phyloP scores from a whole-genome alignment of 37 sponge, comb jelly and placozoan genomes.

The Halichondria panicea region DNA sequence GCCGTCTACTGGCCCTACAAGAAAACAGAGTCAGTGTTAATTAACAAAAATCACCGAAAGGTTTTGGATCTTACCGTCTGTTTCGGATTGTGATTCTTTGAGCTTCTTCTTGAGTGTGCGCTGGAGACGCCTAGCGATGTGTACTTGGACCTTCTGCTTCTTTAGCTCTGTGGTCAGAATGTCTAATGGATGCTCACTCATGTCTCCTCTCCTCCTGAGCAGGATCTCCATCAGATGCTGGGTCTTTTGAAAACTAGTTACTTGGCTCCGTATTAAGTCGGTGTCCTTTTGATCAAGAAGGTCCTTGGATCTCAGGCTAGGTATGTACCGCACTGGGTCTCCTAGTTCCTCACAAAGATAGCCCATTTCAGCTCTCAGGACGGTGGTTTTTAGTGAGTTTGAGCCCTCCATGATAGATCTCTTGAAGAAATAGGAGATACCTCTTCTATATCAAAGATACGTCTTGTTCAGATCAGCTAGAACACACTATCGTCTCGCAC shows the following conservation, averaged over 20 bases:
- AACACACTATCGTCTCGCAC: too few species aligned
- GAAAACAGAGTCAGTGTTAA: too few species aligned
- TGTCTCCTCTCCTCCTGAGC: neutral
- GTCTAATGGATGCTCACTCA: slow-evolving; percentile 39
- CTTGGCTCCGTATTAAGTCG: slow-evolving; percentile 37
- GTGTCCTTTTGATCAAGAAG: slow-evolving; percentile 22
- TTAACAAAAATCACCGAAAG: too few species aligned
- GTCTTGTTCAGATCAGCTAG: too few species aligned
- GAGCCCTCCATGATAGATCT: too few species aligned
- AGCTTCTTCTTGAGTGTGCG: slow-evolving; percentile 24
- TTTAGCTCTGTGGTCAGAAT: slow-evolving; percentile 55
- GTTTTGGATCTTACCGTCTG: too few species aligned
- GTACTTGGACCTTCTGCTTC: slow-evolving; percentile 56
- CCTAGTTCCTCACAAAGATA: slow-evolving; percentile 57
- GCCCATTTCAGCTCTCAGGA: slow-evolving; percentile 20
- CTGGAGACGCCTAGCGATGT: slow-evolving; percentile 49
- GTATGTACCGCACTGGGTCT: slow-evolving; percentile 62
- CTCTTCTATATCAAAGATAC: too few species aligned
- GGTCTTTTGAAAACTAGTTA: slow-evolving; percentile 26
- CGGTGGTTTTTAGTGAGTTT: slow-evolving; percentile 43
- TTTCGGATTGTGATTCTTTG: too few species aligned
- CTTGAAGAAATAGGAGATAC: too few species aligned
- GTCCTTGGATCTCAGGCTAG: slow-evolving; percentile 40
- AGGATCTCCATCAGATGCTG: slow-evolving; percentile 14
- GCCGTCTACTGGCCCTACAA: too few species aligned